These are phyloP conservation scores for Parelbella ahira DNA, from an alignment of 2,888 invertebrate species.

Conservation along the genomic window DNA sequence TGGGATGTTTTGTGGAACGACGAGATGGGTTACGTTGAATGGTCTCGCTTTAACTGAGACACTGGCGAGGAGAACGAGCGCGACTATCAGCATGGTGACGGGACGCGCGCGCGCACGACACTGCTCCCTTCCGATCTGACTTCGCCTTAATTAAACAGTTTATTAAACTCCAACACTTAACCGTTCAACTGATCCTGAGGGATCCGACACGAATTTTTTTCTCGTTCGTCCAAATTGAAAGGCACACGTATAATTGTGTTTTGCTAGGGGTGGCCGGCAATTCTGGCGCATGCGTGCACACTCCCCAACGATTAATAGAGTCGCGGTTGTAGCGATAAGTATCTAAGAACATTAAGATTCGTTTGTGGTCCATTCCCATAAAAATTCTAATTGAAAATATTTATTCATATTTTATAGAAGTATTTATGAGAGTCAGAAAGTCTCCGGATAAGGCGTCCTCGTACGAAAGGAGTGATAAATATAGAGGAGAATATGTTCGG, in stretches of 20 bases:
- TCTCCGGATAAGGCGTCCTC: too few relatives aligned
- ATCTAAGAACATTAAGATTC: slow-evolving; percentile 20
- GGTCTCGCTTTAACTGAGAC: slow-evolving; percentile 37
- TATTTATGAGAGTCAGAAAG: too few relatives aligned
- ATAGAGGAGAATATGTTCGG: too few relatives aligned
- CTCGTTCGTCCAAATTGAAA: slow-evolving; percentile 56
- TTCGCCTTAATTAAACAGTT: slow-evolving; percentile 75
- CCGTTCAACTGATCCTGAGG: slow-evolving; percentile 54
- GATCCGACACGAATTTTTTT: slow-evolving; percentile 49
- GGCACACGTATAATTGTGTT: slow-evolving; percentile 59
- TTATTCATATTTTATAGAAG: too few relatives aligned
- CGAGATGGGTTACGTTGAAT: slow-evolving; percentile 63
- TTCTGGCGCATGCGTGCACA: slow-evolving; percentile 34
- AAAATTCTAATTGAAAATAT: too few relatives aligned
- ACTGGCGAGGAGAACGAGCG: slow-evolving; percentile 39
- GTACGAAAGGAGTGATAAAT: too few relatives aligned
- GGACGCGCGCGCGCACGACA: slow-evolving; percentile 57
- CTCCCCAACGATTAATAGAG: slow-evolving; percentile 23
- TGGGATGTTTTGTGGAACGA: slow-evolving; percentile 52
- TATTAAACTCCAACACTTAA: slow-evolving; percentile 76
- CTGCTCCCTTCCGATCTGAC: slow-evolving; percentile 58
- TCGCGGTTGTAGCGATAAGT: slow-evolving; percentile 11
- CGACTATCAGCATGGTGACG: slow-evolving; percentile 57
- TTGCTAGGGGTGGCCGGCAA: slow-evolving; percentile 48
- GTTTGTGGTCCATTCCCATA: too few relatives aligned